Conservation (phyloP, 2,113 vertebrate genomes). For the Balaeniceps rex region DNA sequence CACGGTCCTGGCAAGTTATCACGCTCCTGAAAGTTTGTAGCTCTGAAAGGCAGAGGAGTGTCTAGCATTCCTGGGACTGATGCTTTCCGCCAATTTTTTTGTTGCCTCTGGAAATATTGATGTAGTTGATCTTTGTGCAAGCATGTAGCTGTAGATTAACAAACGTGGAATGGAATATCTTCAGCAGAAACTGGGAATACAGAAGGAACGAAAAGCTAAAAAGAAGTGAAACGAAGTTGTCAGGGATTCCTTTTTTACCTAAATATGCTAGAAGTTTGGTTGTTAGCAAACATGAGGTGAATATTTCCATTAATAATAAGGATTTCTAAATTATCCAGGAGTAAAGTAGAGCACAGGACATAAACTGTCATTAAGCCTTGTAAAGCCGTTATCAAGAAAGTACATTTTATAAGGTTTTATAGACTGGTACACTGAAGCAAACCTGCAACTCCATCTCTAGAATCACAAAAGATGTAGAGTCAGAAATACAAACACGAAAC, state of each 20-base stretch:
- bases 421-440: not conserved
- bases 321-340: not conserved
- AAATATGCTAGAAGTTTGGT: not conserved
- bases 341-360: not conserved
- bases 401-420: not conserved
- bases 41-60: not conserved
- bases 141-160: not conserved
- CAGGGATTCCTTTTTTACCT: not conserved
- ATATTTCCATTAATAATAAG: not conserved
- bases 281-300: not conserved
- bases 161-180: not conserved
- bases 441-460: not conserved
- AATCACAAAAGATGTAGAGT: not conserved
- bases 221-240: not conserved
- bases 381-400: not conserved
- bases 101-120: not conserved
- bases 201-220: not conserved
- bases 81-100: not conserved
- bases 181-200: not conserved
- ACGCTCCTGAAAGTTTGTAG: not conserved
- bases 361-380: not conserved
- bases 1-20: not conserved
- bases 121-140: not conserved
- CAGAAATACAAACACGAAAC: not conserved
- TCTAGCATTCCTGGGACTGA: not conserved